phyloP scores from a whole-genome alignment of 2,113 vertebrate species.

The Mustela lutreola region DNA sequence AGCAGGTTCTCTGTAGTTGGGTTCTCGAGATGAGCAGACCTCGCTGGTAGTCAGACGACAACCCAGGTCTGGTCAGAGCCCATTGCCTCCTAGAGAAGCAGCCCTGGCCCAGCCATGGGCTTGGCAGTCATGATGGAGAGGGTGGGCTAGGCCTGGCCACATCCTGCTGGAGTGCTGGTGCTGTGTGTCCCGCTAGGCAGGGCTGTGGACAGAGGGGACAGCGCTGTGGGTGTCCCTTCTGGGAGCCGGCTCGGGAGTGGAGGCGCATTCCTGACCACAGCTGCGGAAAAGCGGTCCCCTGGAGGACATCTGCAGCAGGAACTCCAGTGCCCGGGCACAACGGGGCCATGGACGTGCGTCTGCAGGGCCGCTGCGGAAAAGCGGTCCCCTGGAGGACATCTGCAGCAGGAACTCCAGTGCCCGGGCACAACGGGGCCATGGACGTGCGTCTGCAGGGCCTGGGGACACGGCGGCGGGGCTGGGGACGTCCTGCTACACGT shows the following conservation, averaged over 20 bases:
- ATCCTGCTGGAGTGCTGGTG: background rate
- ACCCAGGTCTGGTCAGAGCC: background rate
- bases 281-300: background rate
- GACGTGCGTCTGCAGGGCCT: background rate
- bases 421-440: background rate
- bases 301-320: background rate
- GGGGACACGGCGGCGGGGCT: background rate
- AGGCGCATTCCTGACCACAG: accelerated
- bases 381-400: background rate
- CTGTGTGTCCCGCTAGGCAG: background rate
- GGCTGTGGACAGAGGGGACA: background rate
- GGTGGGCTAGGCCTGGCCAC: background rate
- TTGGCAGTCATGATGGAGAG: background rate
- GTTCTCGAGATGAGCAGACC: background rate
- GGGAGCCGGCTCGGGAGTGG: background rate
- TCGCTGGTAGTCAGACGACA: background rate
- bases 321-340: accelerated
- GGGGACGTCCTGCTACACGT: background rate
- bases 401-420: accelerated
- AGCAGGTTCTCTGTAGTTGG: accelerated
- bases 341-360: background rate
- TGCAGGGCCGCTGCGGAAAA: background rate
- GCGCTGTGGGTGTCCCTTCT: background rate
- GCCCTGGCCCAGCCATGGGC: background rate
- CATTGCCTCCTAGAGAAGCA: background rate